Conservation (phyloP, 2,888 invertebrate species). For the Andrena haemorrhoa region DNA sequence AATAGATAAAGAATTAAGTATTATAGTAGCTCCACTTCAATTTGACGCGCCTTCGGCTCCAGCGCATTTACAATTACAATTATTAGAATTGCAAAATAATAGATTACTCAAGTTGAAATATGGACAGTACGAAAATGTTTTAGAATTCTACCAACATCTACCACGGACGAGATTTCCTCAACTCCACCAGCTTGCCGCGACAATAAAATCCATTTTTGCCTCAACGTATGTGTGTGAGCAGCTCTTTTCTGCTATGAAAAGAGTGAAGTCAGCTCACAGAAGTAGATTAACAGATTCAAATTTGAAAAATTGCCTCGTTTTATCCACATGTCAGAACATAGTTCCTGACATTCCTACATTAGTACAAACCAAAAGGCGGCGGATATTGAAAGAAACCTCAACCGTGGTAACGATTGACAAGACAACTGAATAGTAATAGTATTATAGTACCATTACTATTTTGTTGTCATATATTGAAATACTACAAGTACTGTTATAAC, state of each 20-base stretch:
- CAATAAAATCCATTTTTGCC: background rate
- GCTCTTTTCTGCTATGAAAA: too few relatives aligned
- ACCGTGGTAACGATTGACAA: too few relatives aligned
- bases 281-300: background rate
- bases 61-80: background rate
- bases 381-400: background rate
- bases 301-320: background rate
- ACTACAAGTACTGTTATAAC: background rate
- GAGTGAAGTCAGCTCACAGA: too few relatives aligned
- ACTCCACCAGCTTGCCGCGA: background rate
- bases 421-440: too few relatives aligned
- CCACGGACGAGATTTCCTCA: background rate
- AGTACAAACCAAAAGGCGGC: background rate
- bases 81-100: background rate
- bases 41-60: background rate
- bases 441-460: too few relatives aligned
- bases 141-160: background rate
- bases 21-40: background rate
- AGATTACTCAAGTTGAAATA: background rate
- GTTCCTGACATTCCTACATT: background rate
- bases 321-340: background rate
- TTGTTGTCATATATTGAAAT: too few relatives aligned
- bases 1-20: background rate
- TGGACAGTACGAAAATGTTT: background rate
- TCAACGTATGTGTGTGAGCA: conserved; percentile 11